phyloP scores from a whole-genome alignment of 2,113 vertebrate genomes.

The Propithecus coquereli region DNA sequence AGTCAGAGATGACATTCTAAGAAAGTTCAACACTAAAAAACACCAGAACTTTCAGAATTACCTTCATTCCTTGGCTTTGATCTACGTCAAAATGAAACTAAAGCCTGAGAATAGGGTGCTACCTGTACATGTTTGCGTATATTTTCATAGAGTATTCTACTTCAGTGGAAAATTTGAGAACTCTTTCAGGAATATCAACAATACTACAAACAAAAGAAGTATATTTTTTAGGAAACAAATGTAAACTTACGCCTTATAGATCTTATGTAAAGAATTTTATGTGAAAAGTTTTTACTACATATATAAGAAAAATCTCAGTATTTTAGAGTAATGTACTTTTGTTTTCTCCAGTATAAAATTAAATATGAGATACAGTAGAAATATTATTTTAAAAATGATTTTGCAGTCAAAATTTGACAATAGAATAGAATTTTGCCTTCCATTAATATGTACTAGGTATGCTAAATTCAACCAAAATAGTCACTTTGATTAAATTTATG shows the following conservation, averaged over 20 bases:
- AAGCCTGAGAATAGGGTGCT: not conserved
- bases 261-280: not conserved
- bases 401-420: not conserved
- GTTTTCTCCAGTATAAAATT: not conserved
- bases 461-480: not conserved
- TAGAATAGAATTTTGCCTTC: not conserved
- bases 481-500: constrained; percentile 1
- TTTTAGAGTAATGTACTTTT: constrained; percentile 5
- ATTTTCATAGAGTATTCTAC: not conserved
- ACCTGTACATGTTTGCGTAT: not conserved
- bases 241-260: not conserved
- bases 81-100: not conserved
- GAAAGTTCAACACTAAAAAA: not conserved
- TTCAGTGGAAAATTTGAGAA: not conserved
- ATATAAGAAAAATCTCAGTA: not conserved
- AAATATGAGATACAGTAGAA: not conserved
- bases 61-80: not conserved
- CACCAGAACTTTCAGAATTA: not conserved
- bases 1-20: not conserved
- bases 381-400: not conserved
- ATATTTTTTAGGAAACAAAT: not conserved
- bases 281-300: not conserved
- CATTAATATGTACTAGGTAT: not conserved
- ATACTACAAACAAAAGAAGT: not conserved
- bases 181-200: not conserved